A percentile compares a stretch with the other conserved stretches of the same genome.
Conservation (phyloP, 2,888 invertebrate species). For the Himalopsyche japonica region DNA sequence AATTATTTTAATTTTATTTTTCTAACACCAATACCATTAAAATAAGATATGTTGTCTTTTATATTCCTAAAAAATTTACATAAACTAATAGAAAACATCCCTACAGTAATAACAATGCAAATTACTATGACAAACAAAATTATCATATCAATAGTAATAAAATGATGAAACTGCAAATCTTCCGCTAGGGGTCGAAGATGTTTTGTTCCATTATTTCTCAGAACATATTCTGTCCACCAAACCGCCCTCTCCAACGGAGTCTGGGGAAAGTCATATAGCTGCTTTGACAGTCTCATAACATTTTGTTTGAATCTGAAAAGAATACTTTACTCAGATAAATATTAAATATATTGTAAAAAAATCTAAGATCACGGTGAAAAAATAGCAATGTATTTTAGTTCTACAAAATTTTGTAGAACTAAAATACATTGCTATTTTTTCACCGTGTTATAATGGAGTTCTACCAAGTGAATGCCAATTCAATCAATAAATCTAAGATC, state of each 20-base stretch:
- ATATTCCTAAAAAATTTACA: neutral
- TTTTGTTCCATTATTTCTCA: conserved; percentile 22
- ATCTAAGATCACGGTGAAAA: too few relatives aligned
- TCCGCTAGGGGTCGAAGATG: conserved; percentile 6
- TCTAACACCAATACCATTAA: too few relatives aligned
- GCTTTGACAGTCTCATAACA: conserved; percentile 11
- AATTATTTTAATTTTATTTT: too few relatives aligned
- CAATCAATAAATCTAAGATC: too few relatives aligned
- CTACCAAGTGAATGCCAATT: too few relatives aligned
- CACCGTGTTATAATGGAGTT: too few relatives aligned
- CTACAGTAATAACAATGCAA: neutral
- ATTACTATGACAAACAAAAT: neutral
- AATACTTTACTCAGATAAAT: neutral
- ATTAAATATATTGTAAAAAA: too few relatives aligned
- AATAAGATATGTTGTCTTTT: neutral
- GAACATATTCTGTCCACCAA: conserved; percentile 32
- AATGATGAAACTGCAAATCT: neutral
- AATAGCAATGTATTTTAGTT: too few relatives aligned
- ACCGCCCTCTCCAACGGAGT: conserved; percentile 21
- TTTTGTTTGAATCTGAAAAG: conserved; percentile 14
- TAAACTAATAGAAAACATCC: neutral
- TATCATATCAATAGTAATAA: neutral
- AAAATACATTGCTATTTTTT: too few relatives aligned
- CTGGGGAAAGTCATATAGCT: conserved; percentile 10
- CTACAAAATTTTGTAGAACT: too few relatives aligned